These are phyloP conservation scores for Trachelus tabidus DNA, from an alignment of 2,888 invertebrate genomes.

Conservation along the genomic window DNA sequence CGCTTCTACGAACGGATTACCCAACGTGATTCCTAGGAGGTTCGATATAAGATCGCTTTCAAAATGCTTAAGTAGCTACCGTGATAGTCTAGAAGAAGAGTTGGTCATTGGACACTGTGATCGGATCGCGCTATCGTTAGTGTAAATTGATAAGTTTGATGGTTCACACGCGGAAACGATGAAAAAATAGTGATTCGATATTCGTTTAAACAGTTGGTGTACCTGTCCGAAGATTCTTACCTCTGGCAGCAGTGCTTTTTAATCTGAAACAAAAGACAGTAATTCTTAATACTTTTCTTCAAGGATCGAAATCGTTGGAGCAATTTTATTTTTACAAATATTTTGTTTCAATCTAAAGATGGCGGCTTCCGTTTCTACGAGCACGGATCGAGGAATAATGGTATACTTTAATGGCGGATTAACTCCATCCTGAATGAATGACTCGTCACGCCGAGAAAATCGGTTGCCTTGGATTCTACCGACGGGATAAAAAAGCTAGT, in stretches of 20 bases:
- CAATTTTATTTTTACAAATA: neutral
- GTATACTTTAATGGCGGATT: neutral
- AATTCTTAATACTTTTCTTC: neutral
- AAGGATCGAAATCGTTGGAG: neutral
- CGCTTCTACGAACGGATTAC: constrained; percentile 2
- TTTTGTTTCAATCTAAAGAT: neutral
- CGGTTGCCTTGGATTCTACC: constrained; percentile 3
- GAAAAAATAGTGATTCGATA: neutral
- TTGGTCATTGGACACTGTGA: neutral
- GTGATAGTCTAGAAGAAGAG: neutral
- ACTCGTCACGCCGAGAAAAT: constrained; percentile 3
- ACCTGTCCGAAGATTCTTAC: constrained; percentile 39
- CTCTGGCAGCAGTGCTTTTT: constrained; percentile 61
- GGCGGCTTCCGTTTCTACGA: neutral
- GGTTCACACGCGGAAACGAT: neutral
- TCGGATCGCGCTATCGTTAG: neutral
- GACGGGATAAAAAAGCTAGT: neutral
- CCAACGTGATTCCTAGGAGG: neutral
- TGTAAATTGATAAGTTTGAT: neutral
- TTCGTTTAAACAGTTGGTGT: neutral
- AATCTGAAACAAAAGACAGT: constrained; percentile 52
- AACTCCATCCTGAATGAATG: neutral
- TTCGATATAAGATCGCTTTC: constrained; percentile 1
- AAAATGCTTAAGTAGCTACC: neutral
- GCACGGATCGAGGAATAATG: neutral